Evolutionary conservation across 2,797 vertebrate species (phyloP).

Genomic region (Triplophysa yarkandensis): DNA sequence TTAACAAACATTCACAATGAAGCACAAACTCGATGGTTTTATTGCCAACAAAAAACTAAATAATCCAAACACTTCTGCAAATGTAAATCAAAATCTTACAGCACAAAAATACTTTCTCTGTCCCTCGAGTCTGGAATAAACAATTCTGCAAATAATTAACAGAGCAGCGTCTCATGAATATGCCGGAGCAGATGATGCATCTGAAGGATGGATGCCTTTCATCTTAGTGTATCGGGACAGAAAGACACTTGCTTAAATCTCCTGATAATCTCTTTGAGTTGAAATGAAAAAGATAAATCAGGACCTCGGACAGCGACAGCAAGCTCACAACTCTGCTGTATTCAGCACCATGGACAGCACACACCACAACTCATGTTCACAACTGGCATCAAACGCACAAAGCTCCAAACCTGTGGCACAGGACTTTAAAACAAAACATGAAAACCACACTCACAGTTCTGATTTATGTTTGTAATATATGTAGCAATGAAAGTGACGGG

Average conservation of each 20-base stretch:
- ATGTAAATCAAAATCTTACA: not conserved
- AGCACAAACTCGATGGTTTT: not conserved
- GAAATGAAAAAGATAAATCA: slow-evolving; percentile 49
- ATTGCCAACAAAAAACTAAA: not conserved
- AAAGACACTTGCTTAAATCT: slow-evolving; percentile 43
- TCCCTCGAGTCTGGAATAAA: slow-evolving; percentile 10
- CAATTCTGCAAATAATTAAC: slow-evolving; percentile 44
- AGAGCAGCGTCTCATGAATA: slow-evolving; percentile 53
- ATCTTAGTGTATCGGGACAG: slow-evolving; percentile 43
- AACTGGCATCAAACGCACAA: not conserved
- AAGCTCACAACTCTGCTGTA: not conserved
- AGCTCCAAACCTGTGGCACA: slow-evolving; percentile 5
- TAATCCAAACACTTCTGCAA: not conserved
- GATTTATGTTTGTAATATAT: slow-evolving; percentile 40
- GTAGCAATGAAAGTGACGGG: not conserved
- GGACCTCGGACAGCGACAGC: slow-evolving; percentile 48
- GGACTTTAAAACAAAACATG: not conserved
- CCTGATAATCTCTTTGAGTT: slow-evolving; percentile 42
- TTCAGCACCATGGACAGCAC: slow-evolving; percentile 38
- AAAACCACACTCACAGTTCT: not conserved
- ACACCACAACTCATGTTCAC: not conserved
- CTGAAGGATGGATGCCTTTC: slow-evolving; percentile 48
- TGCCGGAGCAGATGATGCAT: slow-evolving; percentile 33
- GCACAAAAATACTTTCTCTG: slow-evolving; percentile 29
- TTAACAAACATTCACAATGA: too few species aligned